A percentile compares a stretch with the other conserved stretches of the same genome.
phyloP scores from a whole-genome alignment of 2,797 vertebrate genomes.

The Phrynocephalus vlangalii region DNA sequence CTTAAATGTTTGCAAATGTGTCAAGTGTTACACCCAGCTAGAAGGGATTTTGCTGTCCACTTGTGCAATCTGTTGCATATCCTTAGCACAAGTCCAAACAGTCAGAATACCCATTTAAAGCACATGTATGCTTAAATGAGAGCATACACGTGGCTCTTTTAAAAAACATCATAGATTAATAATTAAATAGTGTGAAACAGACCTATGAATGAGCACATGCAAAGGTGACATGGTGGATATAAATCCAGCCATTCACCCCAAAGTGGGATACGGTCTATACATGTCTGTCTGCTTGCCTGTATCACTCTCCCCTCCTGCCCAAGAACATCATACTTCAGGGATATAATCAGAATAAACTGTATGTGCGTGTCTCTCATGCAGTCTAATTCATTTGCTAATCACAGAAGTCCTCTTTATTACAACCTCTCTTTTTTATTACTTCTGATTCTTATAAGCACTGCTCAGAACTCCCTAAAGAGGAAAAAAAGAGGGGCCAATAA shows the following conservation, averaged over 20 bases:
- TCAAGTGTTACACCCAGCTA: too few relatives aligned
- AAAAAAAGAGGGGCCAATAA: background rate
- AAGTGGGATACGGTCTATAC: background rate
- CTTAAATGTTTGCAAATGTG: background rate
- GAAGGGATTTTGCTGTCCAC: too few relatives aligned
- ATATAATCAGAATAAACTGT: background rate
- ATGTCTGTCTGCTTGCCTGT: too few relatives aligned
- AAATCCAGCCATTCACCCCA: background rate
- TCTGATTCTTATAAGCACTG: background rate
- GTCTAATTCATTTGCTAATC: background rate
- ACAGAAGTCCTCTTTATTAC: background rate
- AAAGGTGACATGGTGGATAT: background rate
- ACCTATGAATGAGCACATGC: background rate
- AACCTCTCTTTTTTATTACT: background rate
- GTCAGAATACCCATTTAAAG: background rate
- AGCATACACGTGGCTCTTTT: too few relatives aligned
- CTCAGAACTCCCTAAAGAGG: background rate
- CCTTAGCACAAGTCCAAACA: background rate
- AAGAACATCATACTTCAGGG: background rate
- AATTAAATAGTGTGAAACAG: background rate
- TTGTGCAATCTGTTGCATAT: too few relatives aligned
- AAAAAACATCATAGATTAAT: background rate
- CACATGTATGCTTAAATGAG: background rate
- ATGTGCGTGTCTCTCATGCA: background rate
- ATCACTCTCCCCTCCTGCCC: too few relatives aligned